Evolutionary conservation across 1,140 invertebrate species (phyloP).

Genomic region (Amyelois transitella): DNA sequence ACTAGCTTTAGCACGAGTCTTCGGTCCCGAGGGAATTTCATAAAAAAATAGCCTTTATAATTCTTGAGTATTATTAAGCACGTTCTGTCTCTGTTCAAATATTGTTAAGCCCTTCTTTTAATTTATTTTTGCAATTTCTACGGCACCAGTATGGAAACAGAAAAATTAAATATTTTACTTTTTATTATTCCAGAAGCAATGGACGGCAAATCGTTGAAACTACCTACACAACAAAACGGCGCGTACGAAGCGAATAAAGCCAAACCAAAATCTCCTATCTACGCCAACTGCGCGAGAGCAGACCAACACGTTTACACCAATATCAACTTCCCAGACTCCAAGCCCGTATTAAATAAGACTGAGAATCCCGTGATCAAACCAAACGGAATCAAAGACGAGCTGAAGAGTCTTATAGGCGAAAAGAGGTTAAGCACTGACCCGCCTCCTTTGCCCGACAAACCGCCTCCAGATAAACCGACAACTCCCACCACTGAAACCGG

Average conservation of each 20-base stretch:
- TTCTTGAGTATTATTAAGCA: too few species aligned
- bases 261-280: slow-evolving; percentile 48
- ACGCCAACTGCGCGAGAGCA: slow-evolving; percentile 50
- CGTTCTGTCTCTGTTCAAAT: too few species aligned
- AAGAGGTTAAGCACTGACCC: slow-evolving; percentile 46
- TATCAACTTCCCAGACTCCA: slow-evolving; percentile 44
- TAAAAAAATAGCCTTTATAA: too few species aligned
- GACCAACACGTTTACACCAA: slow-evolving; percentile 50
- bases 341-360: slow-evolving; percentile 36
- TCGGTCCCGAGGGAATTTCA: too few species aligned
- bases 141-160: too few species aligned
- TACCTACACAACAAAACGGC: slow-evolving; percentile 30
- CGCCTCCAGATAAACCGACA: slow-evolving; percentile 40
- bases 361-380: slow-evolving; percentile 40
- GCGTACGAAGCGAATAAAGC: slow-evolving; percentile 43
- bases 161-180: slow-evolving; percentile 8
- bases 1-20: too few species aligned
- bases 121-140: not conserved
- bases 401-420: slow-evolving; percentile 46
- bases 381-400: slow-evolving; percentile 50
- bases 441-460: slow-evolving; percentile 44
- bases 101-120: too few species aligned
- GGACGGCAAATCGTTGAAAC: slow-evolving; percentile 51
- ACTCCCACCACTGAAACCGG: slow-evolving; percentile 40
- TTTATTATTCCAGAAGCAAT: slow-evolving; percentile 51